Evolutionary conservation across 1,140 invertebrate genomes (phyloP), one percentile per base, ranked within the genome.

Genomic region (Tetraneura akinire): DNA sequence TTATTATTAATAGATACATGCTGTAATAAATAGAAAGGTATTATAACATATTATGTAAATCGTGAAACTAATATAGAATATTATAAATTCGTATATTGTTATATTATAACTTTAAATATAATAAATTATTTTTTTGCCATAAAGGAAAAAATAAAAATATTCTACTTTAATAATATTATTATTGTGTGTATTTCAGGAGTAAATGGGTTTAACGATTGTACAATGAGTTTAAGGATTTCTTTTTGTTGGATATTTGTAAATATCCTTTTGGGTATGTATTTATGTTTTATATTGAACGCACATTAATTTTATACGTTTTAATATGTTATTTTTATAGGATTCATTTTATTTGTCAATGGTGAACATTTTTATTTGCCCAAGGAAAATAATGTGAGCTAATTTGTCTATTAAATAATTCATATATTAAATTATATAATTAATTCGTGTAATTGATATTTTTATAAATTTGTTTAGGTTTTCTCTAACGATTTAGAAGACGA

Each of bases 281-380:
- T n/a, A 4, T 32, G 0, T 45, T 18, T 23, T 9, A 68, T 14
- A 23, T n/a, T 37, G 0, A 64, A 66, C 37, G 29, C 14, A 26
- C 14, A 14, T 18, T 37, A 26, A 26, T 71, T n/a, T 5, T 18
- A 32, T 53, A 29, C 10, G 10, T 21, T 37, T n/a, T 47, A 10
- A 73, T 49, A 37, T 37, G 3, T 2, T 23, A 47, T 45, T 62
- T n/a, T 37, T 76, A 23, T 1, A 74, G 74, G 55, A n/a, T 57
- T 47, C 21, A 11, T 78, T 47, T 57, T 60, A 10, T 60, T 78
- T 9, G 74, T 78, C 9, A 26, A 3, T 18, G 32, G 74, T 18
- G 74, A 78, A 78, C 74, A 78, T 45, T 78, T 78, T 9, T 78
- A 45, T 78, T 78, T 78, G 10, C 55, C 74, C 6, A 78, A 62